Conservation (phyloP, 1,140 invertebrate species). For the Aphaenogaster rudis region DNA sequence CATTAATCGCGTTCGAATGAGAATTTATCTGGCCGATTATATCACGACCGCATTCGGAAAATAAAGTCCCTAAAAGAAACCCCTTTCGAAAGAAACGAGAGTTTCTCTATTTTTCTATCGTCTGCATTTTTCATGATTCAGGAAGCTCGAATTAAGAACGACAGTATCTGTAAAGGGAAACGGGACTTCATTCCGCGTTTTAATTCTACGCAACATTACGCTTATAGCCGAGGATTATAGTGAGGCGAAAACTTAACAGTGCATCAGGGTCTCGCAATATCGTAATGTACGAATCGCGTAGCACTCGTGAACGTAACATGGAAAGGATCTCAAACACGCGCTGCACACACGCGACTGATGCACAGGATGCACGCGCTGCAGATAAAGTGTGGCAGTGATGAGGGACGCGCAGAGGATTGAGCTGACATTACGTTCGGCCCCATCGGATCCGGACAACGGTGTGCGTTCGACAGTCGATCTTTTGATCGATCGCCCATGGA, state of each 20-base stretch:
- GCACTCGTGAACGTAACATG: conserved; percentile 20
- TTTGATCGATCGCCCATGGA: conserved; percentile 80
- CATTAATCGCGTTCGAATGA: conserved; percentile 22
- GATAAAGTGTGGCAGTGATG: conserved; percentile 59
- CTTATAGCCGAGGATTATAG: background rate
- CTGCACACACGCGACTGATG: conserved; percentile 7
- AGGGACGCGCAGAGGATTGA: conserved; percentile 48
- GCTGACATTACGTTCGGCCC: conserved; percentile 60
- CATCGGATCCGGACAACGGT: conserved; percentile 63
- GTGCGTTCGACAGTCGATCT: conserved; percentile 75
- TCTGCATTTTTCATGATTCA: background rate
- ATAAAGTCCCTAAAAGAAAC: background rate
- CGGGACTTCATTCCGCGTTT: background rate
- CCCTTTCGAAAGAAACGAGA: background rate
- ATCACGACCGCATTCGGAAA: background rate
- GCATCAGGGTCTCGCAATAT: conserved; percentile 28
- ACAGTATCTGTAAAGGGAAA: background rate
- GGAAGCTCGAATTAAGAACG: background rate
- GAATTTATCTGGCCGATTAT: conserved; percentile 29
- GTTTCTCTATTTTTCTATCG: background rate
- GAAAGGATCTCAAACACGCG: conserved; percentile 23
- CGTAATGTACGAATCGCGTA: conserved; percentile 5
- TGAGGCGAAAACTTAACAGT: conserved; percentile 3
- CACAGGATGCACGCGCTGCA: conserved; percentile 30
- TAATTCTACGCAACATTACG: background rate